These are phyloP conservation scores for Colletes latitarsis DNA, from an alignment of 1,140 invertebrate species.

Conservation along the genomic window DNA sequence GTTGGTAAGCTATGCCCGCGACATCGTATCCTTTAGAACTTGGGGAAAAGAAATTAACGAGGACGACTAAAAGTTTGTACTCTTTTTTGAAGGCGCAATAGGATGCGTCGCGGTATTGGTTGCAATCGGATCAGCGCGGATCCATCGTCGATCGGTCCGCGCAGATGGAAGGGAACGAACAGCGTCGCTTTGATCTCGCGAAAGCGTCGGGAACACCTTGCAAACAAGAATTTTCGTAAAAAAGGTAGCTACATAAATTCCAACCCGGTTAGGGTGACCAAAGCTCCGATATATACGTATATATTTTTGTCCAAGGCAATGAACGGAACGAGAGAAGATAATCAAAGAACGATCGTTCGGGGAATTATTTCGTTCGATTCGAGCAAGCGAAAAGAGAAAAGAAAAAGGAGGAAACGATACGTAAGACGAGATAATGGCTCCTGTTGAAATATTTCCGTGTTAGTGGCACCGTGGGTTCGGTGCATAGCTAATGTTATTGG, in stretches of 20 bases:
- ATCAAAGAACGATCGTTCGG: conserved; percentile 8
- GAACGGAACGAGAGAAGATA: not conserved
- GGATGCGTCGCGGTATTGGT: too few species aligned
- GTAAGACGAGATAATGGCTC: not conserved
- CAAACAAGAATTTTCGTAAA: not conserved
- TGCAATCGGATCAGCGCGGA: not conserved
- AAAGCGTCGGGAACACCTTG: too few species aligned
- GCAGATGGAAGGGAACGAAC: too few species aligned
- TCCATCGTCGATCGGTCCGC: too few species aligned
- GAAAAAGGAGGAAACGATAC: not conserved
- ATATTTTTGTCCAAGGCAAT: not conserved
- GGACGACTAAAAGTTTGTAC: too few species aligned
- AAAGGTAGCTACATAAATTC: conserved; percentile 3
- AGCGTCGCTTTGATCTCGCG: too few species aligned
- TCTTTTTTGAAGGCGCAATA: too few species aligned
- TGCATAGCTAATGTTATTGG: conserved; percentile 37
- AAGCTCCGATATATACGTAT: not conserved
- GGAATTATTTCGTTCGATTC: not conserved
- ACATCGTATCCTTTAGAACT: too few species aligned
- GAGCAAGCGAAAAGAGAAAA: not conserved
- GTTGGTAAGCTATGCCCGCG: too few species aligned
- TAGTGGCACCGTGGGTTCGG: conserved; percentile 4
- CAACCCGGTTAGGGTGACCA: not conserved
- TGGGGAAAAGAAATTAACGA: too few species aligned
- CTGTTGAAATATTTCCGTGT: conserved; percentile 17